Conservation (phyloP, 1,140 invertebrate species). For the Platorchestia sp. region DNA sequence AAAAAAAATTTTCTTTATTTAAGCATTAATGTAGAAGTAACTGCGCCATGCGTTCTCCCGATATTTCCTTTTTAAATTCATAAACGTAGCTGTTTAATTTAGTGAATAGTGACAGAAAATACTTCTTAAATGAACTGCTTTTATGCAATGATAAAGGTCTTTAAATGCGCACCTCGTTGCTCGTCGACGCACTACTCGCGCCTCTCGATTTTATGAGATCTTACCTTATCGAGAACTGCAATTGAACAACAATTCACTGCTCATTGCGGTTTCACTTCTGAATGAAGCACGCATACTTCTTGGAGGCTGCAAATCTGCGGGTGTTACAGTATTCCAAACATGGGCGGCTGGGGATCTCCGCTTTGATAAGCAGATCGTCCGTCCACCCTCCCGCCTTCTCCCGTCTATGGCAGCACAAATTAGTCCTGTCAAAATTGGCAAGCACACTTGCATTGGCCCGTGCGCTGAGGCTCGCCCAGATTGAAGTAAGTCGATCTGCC, state of each 20-base stretch:
- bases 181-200: background rate
- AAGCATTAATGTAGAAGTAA: too few relatives aligned
- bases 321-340: slow-evolving; percentile 28
- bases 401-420: background rate
- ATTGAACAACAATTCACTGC: background rate
- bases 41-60: too few relatives aligned
- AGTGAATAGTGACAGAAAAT: too few relatives aligned
- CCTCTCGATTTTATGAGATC: background rate
- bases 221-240: background rate
- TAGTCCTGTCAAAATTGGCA: slow-evolving; percentile 27
- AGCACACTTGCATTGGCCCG: background rate
- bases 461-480: background rate
- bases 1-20: too few relatives aligned
- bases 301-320: background rate
- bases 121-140: too few relatives aligned
- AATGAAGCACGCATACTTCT: background rate
- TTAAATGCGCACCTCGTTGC: background rate
- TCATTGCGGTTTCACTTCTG: background rate
- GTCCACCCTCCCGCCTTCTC: background rate
- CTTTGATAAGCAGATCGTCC: background rate
- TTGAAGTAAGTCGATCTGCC: slow-evolving; percentile 31
- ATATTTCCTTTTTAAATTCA: too few relatives aligned
- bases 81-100: too few relatives aligned
- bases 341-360: background rate
- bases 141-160: too few relatives aligned